phyloP scores from a whole-genome alignment of 2,113 vertebrate species.

The Struthio camelus region DNA sequence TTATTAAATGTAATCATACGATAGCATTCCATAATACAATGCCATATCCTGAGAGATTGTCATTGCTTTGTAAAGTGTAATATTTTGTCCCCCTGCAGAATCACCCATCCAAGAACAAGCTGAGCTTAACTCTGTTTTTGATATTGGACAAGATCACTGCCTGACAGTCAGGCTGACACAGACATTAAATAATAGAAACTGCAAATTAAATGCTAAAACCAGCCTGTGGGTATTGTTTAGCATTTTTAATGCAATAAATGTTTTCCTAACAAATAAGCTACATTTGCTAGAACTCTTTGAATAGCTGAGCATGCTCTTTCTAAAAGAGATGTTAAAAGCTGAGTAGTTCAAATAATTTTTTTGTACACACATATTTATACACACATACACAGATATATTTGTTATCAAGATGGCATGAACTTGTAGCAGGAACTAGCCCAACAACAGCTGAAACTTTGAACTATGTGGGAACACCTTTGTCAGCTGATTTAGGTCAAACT shows the following conservation, averaged over 20 bases:
- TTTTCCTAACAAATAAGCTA: constrained; percentile 4
- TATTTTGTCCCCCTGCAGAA: neutral
- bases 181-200: constrained; percentile 9
- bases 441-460: neutral
- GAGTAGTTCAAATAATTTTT: neutral
- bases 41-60: neutral
- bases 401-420: neutral
- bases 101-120: neutral
- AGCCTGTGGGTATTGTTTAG: neutral
- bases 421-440: neutral
- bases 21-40: neutral
- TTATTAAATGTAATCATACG: neutral
- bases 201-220: neutral
- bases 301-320: neutral
- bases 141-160: neutral
- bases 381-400: neutral
- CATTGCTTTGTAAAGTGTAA: neutral
- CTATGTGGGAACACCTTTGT: neutral
- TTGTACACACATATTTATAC: neutral
- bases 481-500: neutral
- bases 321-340: neutral
- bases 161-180: neutral
- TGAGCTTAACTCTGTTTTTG: neutral
- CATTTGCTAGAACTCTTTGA: neutral
- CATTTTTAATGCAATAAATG: neutral